Base-by-base conservation (phyloP, 1,140 invertebrate genomes). In the Nephotettix cincticeps region DNA sequence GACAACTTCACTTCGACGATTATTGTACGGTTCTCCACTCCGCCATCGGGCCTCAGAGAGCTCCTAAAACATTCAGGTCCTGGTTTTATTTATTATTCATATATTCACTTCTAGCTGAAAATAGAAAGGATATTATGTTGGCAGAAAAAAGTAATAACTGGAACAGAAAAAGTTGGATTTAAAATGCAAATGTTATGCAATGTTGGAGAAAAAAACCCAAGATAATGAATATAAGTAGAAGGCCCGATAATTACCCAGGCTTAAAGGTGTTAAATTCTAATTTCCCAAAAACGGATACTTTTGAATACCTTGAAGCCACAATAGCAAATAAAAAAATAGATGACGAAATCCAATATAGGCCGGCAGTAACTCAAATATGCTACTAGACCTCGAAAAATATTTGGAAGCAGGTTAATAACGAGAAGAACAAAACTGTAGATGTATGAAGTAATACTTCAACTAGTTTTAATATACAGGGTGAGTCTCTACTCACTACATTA, bases 1-100 rank as follows among this genome's bases (percentile, higher is more conserved):
- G 95, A 93, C 9, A n/a, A 9, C 23, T 14, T 63, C 17, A 73
- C 29, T 19, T 61, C 51, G 19, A 40, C 25, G 19, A 36, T 36
- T 14, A 36, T 14, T 6, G 4, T 36, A 36, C 4, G 32, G 4
- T 36, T 36, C 32, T 36, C 4, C 4, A 36, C 32, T 36, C 32
- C n/a, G n/a, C n/a, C n/a, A 36, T 6, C 4, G 32, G 32, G 32
- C 4, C 32, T 36, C 32, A 36, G 32, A 4, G 14, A 36, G 4
- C 4, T 36, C 32, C 32, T 36, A 14, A 36, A 36, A 36, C n/a
- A n/a, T n/a, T n/a, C n/a, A n/a, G n/a, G n/a, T n/a, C n/a, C n/a
- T n/a, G n/a, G n/a, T n/a, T n/a, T n/a, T n/a, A n/a, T n/a, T n/a
- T n/a, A n/a, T n/a, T n/a, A n/a, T n/a, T n/a, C n/a, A n/a, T n/a